Evolutionary conservation across 1,140 invertebrate genomes (phyloP).

Genomic region (Diabrotica undecimpunctata): DNA sequence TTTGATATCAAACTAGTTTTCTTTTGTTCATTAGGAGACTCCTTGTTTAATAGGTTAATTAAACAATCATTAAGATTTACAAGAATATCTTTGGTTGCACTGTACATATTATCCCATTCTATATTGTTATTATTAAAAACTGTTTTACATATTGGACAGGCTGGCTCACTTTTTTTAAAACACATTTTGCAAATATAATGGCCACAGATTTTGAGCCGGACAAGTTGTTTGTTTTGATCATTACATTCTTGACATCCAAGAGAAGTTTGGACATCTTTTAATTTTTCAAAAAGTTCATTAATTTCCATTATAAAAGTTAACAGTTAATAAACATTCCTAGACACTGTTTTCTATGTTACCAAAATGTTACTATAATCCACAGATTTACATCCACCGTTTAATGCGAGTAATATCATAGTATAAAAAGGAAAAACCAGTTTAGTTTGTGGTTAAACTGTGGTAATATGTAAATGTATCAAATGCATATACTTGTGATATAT

Average conservation of each 20-base stretch:
- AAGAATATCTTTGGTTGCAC: conserved; percentile 15
- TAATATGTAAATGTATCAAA: no score
- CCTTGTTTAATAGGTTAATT: not conserved
- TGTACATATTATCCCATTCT: conserved; percentile 23
- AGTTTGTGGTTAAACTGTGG: no score
- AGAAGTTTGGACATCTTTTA: not conserved
- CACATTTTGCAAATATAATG: conserved; percentile 29
- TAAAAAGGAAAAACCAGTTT: no score
- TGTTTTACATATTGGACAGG: conserved; percentile 27
- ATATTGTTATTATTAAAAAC: conserved; percentile 21
- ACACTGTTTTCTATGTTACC: no score
- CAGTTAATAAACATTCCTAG: not conserved
- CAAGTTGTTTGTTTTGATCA: conserved; percentile 16
- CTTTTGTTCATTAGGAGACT: not conserved
- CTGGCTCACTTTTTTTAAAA: conserved; percentile 13
- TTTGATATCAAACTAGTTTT: not conserved
- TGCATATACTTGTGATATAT: no score
- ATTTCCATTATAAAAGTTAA: conserved; percentile 7
- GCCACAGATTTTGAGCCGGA: conserved; percentile 26
- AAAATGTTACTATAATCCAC: no score
- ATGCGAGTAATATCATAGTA: no score
- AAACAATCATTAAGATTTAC: conserved; percentile 18
- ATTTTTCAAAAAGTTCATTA: not conserved
- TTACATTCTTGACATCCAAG: conserved; percentile 18
- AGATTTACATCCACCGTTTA: no score